Evolutionary conservation across 2,113 vertebrate genomes (phyloP).

Genomic region (Hypocryptadius cinnamomeus): DNA sequence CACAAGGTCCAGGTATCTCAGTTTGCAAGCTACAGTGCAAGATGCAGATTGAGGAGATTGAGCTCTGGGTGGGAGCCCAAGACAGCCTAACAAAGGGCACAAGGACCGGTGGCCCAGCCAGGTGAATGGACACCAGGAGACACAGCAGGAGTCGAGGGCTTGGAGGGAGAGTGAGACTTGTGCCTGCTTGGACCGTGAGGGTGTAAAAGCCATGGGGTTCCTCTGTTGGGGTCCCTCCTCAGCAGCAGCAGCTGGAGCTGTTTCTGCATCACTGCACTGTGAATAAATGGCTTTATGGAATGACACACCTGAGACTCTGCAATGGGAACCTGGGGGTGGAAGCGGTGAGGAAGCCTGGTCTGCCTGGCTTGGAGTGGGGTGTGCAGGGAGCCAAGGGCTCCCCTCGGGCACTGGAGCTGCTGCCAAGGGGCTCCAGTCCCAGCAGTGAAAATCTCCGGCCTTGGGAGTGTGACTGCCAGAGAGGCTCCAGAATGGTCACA

Average conservation of each 20-base stretch:
- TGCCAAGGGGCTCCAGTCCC: background rate
- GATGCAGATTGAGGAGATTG: background rate
- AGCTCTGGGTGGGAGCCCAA: too few species aligned
- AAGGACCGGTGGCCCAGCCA: too few species aligned
- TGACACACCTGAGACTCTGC: background rate
- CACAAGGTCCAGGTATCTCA: background rate
- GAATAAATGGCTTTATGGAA: background rate
- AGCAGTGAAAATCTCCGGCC: background rate
- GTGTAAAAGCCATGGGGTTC: background rate
- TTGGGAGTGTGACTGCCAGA: background rate
- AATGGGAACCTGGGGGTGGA: fast-evolving
- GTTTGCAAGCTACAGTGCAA: background rate
- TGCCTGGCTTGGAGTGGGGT: background rate
- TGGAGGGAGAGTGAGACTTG: background rate
- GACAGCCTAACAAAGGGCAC: too few species aligned
- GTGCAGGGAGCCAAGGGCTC: background rate
- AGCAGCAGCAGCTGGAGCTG: background rate
- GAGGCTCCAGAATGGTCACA: background rate
- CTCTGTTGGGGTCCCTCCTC: background rate
- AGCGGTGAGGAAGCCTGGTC: fast-evolving
- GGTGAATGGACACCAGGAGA: background rate
- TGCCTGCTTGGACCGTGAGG: background rate
- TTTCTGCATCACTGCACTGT: background rate
- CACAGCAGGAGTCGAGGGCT: fast-evolving
- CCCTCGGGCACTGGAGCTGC: background rate